Conservation (phyloP, 2,797 vertebrate genomes). For the Alcedo quadribrachys region DNA sequence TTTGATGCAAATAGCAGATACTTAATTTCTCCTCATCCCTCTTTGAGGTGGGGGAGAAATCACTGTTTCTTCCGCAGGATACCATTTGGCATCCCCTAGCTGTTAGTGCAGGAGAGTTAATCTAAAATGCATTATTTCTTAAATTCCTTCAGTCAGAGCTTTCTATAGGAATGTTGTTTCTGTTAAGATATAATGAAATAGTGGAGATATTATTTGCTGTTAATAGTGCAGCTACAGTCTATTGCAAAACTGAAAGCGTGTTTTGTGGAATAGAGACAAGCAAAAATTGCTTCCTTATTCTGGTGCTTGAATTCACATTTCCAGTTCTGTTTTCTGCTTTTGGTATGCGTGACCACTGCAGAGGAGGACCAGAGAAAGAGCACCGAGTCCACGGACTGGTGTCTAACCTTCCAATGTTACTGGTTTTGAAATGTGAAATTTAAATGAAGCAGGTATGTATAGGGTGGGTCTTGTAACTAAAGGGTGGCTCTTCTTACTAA, state of each 20-base stretch:
- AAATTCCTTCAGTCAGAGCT: slow-evolving; percentile 32
- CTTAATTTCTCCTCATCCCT: not conserved
- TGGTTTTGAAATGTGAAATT: slow-evolving; percentile 36
- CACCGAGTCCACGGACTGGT: not conserved
- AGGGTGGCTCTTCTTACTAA: not conserved
- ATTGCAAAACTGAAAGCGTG: slow-evolving; percentile 59
- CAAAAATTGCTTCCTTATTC: slow-evolving; percentile 63
- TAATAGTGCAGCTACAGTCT: slow-evolving; percentile 62
- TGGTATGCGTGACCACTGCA: slow-evolving; percentile 6
- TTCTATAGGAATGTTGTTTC: slow-evolving; percentile 61
- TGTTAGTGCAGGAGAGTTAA: not conserved
- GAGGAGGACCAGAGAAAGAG: slow-evolving; percentile 20
- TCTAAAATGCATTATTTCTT: slow-evolving; percentile 31
- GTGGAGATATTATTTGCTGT: slow-evolving; percentile 51
- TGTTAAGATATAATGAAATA: slow-evolving; percentile 52
- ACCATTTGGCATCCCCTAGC: not conserved
- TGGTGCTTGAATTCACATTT: slow-evolving; percentile 56
- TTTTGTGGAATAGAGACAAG: slow-evolving; percentile 59
- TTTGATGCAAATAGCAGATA: not conserved
- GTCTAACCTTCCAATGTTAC: not conserved
- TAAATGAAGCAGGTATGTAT: slow-evolving; percentile 40
- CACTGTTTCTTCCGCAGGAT: not conserved
- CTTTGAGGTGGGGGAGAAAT: not conserved
- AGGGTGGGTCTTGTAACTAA: not conserved
- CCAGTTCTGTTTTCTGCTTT: slow-evolving; percentile 47